A percentile compares a stretch with the other conserved stretches of the same genome.
These are phyloP conservation scores for Pelagia noctiluca DNA, from an alignment of 30 jellyfish, hydroid and myxozoan species.

Conservation along the genomic window DNA sequence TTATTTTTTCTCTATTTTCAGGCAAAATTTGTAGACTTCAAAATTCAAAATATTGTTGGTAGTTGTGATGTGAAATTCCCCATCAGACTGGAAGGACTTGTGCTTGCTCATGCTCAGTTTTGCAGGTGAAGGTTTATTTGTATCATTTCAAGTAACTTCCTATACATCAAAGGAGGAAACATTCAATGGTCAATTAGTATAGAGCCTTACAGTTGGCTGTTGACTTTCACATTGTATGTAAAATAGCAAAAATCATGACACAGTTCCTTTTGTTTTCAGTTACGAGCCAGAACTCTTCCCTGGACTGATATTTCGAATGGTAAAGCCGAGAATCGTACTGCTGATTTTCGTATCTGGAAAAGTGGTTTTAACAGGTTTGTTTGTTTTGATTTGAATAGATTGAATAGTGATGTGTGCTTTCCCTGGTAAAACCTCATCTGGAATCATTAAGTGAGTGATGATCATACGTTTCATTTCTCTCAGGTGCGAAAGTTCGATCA, in stretches of 20 bases:
- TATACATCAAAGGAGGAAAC: too few species aligned
- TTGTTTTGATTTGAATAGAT: too few species aligned
- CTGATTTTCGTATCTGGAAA: slow-evolving; percentile 96
- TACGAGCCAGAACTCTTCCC: slow-evolving; percentile 99
- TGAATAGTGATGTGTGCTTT: too few species aligned
- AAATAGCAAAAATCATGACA: not conserved
- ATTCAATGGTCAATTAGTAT: too few species aligned
- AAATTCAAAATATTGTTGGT: slow-evolving; percentile 97
- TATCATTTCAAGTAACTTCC: not conserved
- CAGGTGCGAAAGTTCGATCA: slow-evolving; percentile 98
- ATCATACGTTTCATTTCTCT: not conserved
- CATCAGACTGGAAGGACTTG: slow-evolving; percentile 95
- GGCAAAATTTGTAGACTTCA: slow-evolving; percentile 98
- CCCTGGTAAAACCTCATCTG: not conserved
- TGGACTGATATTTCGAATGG: slow-evolving; percentile 97
- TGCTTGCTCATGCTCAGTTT: slow-evolving; percentile 91
- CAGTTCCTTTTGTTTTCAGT: slow-evolving; percentile 51
- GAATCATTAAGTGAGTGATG: not conserved
- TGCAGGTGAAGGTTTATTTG: slow-evolving; percentile 75
- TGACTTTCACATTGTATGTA: not conserved
- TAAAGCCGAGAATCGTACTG: slow-evolving; percentile 88
- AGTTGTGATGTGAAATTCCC: slow-evolving; percentile 98
- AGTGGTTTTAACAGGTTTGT: slow-evolving; percentile 94
- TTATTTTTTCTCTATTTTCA: slow-evolving; percentile 22
- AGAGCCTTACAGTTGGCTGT: not conserved